Percentiles rank a stretch among this genome's conserved stretches.
Conservation (phyloP, 2,113 vertebrate species). For the Mionectes macconnelli region DNA sequence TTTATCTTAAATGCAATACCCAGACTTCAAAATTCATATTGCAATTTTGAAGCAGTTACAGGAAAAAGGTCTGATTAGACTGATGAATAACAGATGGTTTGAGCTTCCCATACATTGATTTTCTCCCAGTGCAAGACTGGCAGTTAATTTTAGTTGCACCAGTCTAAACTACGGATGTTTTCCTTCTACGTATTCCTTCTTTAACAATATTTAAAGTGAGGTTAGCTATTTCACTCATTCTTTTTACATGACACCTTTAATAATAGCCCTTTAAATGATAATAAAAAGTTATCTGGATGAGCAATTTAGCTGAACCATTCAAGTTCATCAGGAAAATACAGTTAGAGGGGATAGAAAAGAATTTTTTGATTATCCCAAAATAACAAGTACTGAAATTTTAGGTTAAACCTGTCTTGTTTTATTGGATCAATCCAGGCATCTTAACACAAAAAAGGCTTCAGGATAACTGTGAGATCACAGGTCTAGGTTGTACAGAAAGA, state of each 20-base stretch:
- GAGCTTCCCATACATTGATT: neutral
- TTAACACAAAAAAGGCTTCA: neutral
- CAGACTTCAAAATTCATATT: slow-evolving; percentile 36
- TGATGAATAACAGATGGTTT: slow-evolving; percentile 66
- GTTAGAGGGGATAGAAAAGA: neutral
- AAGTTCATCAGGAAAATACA: neutral
- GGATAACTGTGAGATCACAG: neutral
- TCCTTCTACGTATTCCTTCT: neutral
- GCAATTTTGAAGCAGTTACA: slow-evolving; percentile 25
- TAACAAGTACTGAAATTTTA: neutral
- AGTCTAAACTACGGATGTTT: neutral
- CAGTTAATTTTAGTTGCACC: slow-evolving; percentile 2
- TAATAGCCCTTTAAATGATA: neutral
- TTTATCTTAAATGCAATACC: slow-evolving; percentile 14
- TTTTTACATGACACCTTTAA: neutral
- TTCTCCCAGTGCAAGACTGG: neutral
- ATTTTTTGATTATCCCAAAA: neutral
- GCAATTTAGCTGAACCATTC: neutral
- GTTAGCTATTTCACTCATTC: neutral
- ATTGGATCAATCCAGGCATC: neutral
- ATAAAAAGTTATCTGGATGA: neutral
- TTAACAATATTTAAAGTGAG: neutral
- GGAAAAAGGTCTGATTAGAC: slow-evolving; percentile 50
- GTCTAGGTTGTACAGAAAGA: slow-evolving; percentile 47
- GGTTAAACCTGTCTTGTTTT: neutral